Evolutionary conservation across 2,888 invertebrate species (phyloP).

Genomic region (Phorcus lineatus): DNA sequence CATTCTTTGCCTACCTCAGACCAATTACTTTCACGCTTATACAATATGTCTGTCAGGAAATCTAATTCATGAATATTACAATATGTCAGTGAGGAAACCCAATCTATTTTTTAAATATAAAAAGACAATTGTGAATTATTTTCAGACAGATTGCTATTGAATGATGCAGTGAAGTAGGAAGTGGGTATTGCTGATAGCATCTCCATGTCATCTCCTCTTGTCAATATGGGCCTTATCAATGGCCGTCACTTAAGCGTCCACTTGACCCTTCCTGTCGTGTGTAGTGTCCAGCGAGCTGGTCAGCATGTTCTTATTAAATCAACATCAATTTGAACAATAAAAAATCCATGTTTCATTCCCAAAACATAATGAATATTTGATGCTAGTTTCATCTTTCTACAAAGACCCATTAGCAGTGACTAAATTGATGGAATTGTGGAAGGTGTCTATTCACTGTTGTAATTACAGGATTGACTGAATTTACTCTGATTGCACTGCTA

Average conservation of each 20-base stretch:
- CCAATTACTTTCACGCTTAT: too few relatives aligned
- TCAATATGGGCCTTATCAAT: neutral
- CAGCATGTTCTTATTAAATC: constrained; percentile 2
- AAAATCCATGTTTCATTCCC: neutral
- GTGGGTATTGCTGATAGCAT: neutral
- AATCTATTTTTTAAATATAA: too few relatives aligned
- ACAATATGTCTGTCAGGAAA: too few relatives aligned
- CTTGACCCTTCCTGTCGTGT: neutral
- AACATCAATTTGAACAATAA: neutral
- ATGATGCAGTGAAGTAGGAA: too few relatives aligned
- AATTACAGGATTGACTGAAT: constrained; percentile 20
- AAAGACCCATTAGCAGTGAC: constrained; percentile 6
- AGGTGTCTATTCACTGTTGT: neutral
- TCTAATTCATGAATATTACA: too few relatives aligned
- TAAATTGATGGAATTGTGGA: neutral
- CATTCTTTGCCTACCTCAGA: too few relatives aligned
- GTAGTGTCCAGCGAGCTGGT: neutral
- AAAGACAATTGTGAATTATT: too few relatives aligned
- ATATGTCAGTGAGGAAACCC: too few relatives aligned
- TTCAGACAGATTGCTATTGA: too few relatives aligned
- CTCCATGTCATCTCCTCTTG: neutral
- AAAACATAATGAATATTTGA: constrained; percentile 16
- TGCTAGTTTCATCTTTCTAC: neutral
- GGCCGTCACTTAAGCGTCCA: neutral
- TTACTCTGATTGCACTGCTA: neutral